Base-by-base conservation (phyloP, 92 coral and sea anemone species). In the Chrysogorgia sp. region DNA sequence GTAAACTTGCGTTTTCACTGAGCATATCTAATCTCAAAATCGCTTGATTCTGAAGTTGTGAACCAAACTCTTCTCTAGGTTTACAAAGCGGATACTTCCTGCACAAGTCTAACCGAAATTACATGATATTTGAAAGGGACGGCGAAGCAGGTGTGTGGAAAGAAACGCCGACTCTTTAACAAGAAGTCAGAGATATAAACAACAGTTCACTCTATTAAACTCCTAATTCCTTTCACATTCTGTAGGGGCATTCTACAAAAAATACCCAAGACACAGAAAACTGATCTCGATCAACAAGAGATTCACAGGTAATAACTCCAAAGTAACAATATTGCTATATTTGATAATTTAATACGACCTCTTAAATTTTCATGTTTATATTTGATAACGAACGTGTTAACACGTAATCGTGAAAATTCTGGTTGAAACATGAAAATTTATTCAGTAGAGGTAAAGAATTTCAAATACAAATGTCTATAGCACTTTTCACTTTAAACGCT, bases 251-350 rank as follows among this genome's bases (percentile, higher is more conserved):
- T 93, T 93, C 68, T 93, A 79, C 63, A 88, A 76, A 62, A 89
- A 84, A 67, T 91, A 78, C 30, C 98, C 98, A 61, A 81, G 92
- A 66, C 98, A 93, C 49, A 66, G 98, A 60, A 91, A 85, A 50
- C 31, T 93, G 32, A 93, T 93, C 43, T 93, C 98, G 28, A 93
- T 93, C 26, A 93, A 93, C 65, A 93, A 93, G 60, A 84, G 98
- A 56, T 90, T 91, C 57, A 93, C 98, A 86, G 98, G 98, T 93
- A 55, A 57, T 21, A 21, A 49, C 3, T 49, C 22, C 22, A 2
- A n/a, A n/a, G n/a, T n/a, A n/a, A n/a, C n/a, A n/a, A n/a, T n/a
- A n/a, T n/a, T n/a, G n/a, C n/a, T n/a, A n/a, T n/a, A n/a, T n/a
- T n/a, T n/a, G n/a, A n/a, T n/a, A n/a, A n/a, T n/a, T n/a, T n/a